Conservation (phyloP, 2,888 invertebrate species). For the Cryptus armator region DNA sequence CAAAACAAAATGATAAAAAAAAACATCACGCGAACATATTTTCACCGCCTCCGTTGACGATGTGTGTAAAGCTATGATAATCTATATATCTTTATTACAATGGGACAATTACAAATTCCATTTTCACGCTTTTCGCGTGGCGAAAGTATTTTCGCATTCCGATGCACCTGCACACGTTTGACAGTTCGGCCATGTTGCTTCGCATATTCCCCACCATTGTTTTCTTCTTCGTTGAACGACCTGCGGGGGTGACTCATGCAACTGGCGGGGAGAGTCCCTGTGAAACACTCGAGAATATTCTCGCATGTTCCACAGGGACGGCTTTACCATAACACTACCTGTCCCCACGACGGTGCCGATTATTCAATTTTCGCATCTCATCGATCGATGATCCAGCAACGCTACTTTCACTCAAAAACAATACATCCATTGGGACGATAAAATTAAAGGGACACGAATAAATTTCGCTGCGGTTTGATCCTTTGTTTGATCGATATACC, state of each 20-base stretch:
- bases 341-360: constrained; percentile 25
- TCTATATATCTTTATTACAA: background rate
- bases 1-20: background rate
- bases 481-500: background rate
- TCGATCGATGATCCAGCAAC: background rate
- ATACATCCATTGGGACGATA: background rate
- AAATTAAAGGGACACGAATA: background rate
- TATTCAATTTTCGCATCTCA: background rate
- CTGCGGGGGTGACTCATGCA: constrained; percentile 59
- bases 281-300: constrained; percentile 42
- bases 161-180: constrained; percentile 33
- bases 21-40: background rate
- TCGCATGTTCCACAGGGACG: constrained; percentile 64
- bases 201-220: constrained; percentile 15
- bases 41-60: background rate
- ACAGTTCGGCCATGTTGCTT: background rate
- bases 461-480: background rate
- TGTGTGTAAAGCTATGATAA: background rate
- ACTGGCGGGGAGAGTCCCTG: too few relatives aligned
- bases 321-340: constrained; percentile 3
- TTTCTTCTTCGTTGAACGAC: constrained; percentile 63
- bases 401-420: background rate
- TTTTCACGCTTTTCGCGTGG: background rate
- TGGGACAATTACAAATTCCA: background rate
- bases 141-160: background rate